phyloP scores from a whole-genome alignment of 92 coral and sea anemone genomes.

The Porites cylindrica region DNA sequence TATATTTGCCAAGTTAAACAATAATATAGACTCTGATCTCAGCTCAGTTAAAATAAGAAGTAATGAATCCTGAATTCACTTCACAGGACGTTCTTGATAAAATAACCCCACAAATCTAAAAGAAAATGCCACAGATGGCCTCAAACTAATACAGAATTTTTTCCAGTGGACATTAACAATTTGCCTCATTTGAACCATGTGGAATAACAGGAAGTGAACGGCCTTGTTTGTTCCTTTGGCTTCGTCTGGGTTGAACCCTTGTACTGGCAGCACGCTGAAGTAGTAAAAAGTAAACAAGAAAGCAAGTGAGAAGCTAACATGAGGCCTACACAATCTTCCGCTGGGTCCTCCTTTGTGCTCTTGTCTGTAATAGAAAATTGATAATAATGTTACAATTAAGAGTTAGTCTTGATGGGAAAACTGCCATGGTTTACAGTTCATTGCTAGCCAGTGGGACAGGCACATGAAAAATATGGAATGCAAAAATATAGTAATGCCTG shows the following conservation, averaged over 20 bases:
- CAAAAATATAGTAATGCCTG: too few relatives aligned
- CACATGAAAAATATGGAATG: too few relatives aligned
- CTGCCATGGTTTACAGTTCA: too few relatives aligned
- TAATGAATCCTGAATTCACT: neutral
- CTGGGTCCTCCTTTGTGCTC: slow-evolving; percentile 56
- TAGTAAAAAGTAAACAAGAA: slow-evolving; percentile 55
- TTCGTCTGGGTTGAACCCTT: slow-evolving; percentile 48
- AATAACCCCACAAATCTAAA: neutral
- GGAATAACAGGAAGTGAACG: slow-evolving; percentile 56
- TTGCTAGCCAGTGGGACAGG: too few relatives aligned
- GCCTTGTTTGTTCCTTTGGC: slow-evolving; percentile 50
- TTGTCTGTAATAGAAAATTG: slow-evolving; percentile 64
- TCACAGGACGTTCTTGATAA: neutral
- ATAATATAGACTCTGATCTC: neutral
- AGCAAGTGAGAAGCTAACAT: slow-evolving; percentile 36
- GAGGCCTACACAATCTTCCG: slow-evolving; percentile 60
- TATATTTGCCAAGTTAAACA: neutral
- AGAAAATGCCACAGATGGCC: neutral
- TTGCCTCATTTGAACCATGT: slow-evolving; percentile 10
- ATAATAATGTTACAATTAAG: too few relatives aligned
- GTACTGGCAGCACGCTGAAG: slow-evolving; percentile 50
- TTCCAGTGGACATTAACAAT: neutral
- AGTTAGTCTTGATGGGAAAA: too few relatives aligned
- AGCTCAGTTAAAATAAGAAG: neutral
- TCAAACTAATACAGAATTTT: neutral